Percentiles rank a stretch among this genome's conserved stretches.
Evolutionary conservation across 2,797 vertebrate genomes (phyloP).

Genomic region (Petrocephalus schoutedeni): DNA sequence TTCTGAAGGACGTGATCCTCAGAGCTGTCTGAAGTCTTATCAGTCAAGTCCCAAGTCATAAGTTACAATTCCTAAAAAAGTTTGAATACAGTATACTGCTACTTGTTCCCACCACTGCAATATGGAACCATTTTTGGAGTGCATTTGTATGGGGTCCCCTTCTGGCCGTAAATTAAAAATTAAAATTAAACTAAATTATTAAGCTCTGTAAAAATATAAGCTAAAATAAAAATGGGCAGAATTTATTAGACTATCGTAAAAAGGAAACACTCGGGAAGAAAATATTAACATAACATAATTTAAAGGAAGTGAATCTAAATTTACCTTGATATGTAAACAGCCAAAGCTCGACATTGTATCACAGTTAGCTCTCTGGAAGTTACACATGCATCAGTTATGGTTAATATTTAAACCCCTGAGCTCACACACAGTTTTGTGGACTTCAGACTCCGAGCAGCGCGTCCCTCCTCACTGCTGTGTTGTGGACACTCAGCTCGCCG

Average conservation of each 20-base stretch:
- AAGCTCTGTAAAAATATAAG: neutral
- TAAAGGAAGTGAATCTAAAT: neutral
- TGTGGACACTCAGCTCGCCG: neutral
- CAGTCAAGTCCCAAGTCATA: neutral
- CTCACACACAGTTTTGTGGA: neutral
- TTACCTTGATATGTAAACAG: neutral
- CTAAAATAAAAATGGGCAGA: neutral
- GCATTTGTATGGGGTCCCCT: neutral
- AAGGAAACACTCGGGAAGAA: neutral
- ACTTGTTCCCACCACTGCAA: neutral
- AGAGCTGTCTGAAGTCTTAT: too few species aligned
- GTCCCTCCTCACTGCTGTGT: neutral
- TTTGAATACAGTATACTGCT: neutral
- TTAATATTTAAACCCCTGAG: neutral
- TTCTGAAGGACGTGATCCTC: too few species aligned
- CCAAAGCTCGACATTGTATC: neutral
- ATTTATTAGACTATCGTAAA: neutral
- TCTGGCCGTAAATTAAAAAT: neutral
- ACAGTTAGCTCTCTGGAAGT: neutral
- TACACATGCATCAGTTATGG: neutral
- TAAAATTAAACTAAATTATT: neutral
- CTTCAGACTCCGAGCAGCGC: neutral
- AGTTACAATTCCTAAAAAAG: neutral
- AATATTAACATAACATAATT: neutral
- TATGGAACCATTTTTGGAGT: neutral